Conservation (phyloP, 2,797 vertebrate genomes). For the Momotus momota region DNA sequence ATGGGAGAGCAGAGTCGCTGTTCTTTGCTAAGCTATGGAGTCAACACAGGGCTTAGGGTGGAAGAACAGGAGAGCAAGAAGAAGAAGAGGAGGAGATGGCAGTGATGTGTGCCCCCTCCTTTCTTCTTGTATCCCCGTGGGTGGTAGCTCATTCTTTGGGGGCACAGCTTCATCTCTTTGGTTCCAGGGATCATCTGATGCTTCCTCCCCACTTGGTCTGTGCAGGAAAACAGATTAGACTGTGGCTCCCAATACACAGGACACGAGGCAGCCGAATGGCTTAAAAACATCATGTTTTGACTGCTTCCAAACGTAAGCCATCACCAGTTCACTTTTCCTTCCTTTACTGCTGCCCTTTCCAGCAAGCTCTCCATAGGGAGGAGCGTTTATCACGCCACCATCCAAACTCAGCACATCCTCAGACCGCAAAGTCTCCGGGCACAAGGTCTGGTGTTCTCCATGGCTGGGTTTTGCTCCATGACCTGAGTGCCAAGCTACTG, state of each 20-base stretch:
- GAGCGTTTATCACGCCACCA: accelerated
- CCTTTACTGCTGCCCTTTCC: background rate
- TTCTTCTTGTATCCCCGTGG: background rate
- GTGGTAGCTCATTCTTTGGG: background rate
- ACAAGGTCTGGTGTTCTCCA: background rate
- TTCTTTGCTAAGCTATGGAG: background rate
- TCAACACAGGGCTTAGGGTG: background rate
- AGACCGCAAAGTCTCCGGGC: background rate
- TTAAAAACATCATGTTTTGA: background rate
- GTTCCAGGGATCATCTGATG: background rate
- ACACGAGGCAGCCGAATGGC: background rate
- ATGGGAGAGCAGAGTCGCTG: background rate
- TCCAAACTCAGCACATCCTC: background rate
- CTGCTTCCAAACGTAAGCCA: background rate
- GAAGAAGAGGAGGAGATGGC: background rate
- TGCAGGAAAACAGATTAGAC: background rate
- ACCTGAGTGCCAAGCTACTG: background rate
- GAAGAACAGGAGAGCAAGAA: background rate
- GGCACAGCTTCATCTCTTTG: background rate
- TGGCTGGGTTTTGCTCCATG: background rate
- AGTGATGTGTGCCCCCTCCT: background rate
- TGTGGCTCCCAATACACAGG: background rate
- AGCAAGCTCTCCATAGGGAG: accelerated
- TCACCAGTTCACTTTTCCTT: background rate
- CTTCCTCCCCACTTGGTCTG: background rate